Evolutionary conservation across 2,113 vertebrate species (phyloP).

Genomic region (Kobus ellipsiprymnus): DNA sequence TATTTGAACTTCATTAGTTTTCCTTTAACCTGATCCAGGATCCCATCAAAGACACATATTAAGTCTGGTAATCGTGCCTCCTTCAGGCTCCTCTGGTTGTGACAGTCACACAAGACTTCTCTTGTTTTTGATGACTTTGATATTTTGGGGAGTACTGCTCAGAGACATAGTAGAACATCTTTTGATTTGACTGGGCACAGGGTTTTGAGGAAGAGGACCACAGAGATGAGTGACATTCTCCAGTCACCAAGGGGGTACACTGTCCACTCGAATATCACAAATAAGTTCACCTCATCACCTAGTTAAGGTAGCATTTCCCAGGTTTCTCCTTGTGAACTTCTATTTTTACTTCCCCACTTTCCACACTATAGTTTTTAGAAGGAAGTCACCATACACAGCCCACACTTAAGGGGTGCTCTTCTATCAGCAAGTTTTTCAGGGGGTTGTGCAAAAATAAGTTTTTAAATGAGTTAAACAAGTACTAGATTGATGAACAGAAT

Average conservation of each 20-base stretch:
- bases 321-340: background rate
- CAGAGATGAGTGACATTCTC: background rate
- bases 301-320: background rate
- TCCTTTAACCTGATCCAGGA: background rate
- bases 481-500: background rate
- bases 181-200: background rate
- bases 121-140: background rate
- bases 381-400: background rate
- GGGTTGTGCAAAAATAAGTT: background rate
- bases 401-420: background rate
- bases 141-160: background rate
- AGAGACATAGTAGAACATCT: background rate
- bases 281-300: background rate
- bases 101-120: background rate
- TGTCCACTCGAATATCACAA: background rate
- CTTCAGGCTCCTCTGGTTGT: background rate
- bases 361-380: background rate
- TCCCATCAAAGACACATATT: background rate
- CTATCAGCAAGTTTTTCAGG: background rate
- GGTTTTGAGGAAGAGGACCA: background rate
- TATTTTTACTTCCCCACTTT: background rate
- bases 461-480: background rate
- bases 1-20: background rate
- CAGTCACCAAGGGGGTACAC: rapidly evolving
- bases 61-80: background rate